phyloP scores from a whole-genome alignment of 2,888 invertebrate genomes.

The Galeopsomyia nigrocyanea region DNA sequence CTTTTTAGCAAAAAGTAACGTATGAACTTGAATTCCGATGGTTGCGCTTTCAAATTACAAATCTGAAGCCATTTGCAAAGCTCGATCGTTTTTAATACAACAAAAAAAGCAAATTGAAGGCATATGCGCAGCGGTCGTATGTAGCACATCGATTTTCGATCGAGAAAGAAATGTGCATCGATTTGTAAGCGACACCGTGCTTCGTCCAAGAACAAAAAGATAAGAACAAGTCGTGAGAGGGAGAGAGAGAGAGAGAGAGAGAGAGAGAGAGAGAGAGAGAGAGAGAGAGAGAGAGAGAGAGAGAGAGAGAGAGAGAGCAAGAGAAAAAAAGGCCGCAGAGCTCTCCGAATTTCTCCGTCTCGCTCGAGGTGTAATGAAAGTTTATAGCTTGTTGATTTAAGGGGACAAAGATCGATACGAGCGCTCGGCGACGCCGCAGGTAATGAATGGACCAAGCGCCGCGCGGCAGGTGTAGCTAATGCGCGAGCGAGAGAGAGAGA shows the following conservation, averaged over 20 bases:
- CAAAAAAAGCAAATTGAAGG: neutral
- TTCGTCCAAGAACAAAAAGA: no score
- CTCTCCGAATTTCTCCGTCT: constrained; percentile 44
- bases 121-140: constrained; percentile 5
- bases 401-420: constrained; percentile 49
- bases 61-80: no score
- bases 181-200: constrained; percentile 32
- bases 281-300: neutral
- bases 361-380: constrained; percentile 49
- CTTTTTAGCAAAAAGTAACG: no score
- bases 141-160: constrained; percentile 14
- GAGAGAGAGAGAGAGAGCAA: neutral
- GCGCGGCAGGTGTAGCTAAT: constrained; percentile 28
- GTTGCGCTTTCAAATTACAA: no score
- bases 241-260: neutral
- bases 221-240: neutral
- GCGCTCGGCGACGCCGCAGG: constrained; percentile 29
- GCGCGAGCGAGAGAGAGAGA: neutral
- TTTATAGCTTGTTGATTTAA: constrained; percentile 51
- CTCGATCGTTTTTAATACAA: no score
- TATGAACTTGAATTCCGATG: no score
- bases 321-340: constrained; percentile 1
- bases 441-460: constrained; percentile 44
- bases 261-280: neutral
- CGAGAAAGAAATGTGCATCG: constrained; percentile 35